Evolutionary conservation across 2,888 invertebrate genomes (phyloP), one percentile per base, ranked within the genome.

Genomic region (Sesia bembeciformis): DNA sequence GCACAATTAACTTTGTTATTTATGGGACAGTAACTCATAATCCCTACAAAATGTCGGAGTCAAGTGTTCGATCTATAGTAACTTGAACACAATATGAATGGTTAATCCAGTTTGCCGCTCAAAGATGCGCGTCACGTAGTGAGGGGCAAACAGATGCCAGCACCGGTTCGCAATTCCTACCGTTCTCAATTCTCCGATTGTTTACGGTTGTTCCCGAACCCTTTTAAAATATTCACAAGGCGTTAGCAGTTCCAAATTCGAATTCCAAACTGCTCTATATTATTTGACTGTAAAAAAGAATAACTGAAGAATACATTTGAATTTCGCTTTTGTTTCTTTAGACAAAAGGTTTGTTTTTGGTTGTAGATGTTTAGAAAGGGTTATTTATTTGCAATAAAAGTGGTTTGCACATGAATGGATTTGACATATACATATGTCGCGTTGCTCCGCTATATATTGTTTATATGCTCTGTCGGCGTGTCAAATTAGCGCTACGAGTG

Each of bases 121-220:
- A 38, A 40, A 41, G 49, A 58, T 57, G 58, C 60, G 40, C 40
- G 58, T 58, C 64, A 62, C 61, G 64, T 62, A 58, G 54, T 5
- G 50, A 39, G 46, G 55, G 50, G 52, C 53, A 56, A 60, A 61
- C 62, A 62, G 59, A 60, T 59, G 62, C 53, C 59, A 39, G 56
- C 57, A 46, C 40, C 43, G 51, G 39, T 23, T 59, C 56, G 58
- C 61, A 57, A 56, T 53, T 56, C 54, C 55, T 57, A 57, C 55
- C 53, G 54, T 57, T 54, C 56, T 49, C 56, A 57, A 57, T 59
- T 59, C 57, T 51, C 53, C 57, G 59, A 64, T 65, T 63, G 61
- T 62, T 65, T 63, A 62, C 58, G 54, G 56, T 56, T 58, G 54
- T 62, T 58, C 43, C 55, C 54, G 56, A 39, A 53, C 56, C 60